Evolutionary conservation across 2,888 invertebrate genomes (phyloP).

Genomic region (Agrilus cyanescens): DNA sequence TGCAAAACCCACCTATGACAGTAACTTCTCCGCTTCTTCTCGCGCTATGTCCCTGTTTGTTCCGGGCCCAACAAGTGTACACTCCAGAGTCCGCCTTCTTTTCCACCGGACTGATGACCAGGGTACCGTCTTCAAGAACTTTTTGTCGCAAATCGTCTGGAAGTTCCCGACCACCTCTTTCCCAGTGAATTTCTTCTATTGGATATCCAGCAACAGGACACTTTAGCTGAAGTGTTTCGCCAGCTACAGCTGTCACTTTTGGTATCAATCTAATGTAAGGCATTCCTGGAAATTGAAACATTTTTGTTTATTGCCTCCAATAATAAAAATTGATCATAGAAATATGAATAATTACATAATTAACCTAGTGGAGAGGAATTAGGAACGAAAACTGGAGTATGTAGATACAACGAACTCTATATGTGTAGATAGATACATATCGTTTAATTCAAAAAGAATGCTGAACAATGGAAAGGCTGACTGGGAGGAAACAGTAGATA

Average conservation of each 20-base stretch:
- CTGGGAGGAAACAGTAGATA: no score
- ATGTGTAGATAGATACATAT: no score
- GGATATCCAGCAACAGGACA: constrained; percentile 78
- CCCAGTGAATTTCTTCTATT: constrained; percentile 70
- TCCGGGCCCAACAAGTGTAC: constrained; percentile 69
- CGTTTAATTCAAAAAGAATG: no score
- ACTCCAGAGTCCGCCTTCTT: constrained; percentile 63
- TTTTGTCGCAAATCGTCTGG: constrained; percentile 72
- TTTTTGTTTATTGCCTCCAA: background rate
- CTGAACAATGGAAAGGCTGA: no score
- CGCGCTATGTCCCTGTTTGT: constrained; percentile 65
- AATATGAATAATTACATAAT: no score
- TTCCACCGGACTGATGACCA: constrained; percentile 64
- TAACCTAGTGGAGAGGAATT: no score
- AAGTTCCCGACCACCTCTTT: constrained; percentile 57
- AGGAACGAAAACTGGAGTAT: no score
- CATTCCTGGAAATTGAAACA: constrained; percentile 43
- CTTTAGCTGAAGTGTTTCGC: constrained; percentile 59
- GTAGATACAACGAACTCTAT: no score
- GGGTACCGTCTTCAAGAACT: constrained; percentile 59
- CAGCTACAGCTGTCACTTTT: constrained; percentile 71
- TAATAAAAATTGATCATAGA: no score
- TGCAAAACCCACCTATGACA: constrained; percentile 56
- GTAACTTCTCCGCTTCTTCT: constrained; percentile 61
- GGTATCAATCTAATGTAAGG: constrained; percentile 70